Percentiles rank a stretch among this genome's conserved stretches.
Evolutionary conservation across 2,888 invertebrate genomes (phyloP).

Genomic region (Zele albiditarsus): DNA sequence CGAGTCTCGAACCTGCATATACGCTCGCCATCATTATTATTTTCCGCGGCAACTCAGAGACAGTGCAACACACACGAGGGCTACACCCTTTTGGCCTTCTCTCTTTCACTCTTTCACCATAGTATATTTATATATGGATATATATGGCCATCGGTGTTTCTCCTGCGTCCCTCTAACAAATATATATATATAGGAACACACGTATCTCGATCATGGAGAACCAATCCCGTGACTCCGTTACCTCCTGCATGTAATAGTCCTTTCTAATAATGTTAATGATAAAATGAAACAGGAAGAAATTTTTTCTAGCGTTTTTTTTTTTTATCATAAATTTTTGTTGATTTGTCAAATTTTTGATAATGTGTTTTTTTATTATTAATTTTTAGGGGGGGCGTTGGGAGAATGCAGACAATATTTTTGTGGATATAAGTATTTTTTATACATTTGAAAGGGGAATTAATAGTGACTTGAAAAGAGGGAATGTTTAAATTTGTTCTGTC

Average conservation of each 20-base stretch:
- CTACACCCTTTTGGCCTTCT: slow-evolving; percentile 38
- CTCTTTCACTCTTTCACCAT: neutral
- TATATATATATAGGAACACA: slow-evolving; percentile 20
- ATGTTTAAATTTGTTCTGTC: too few species aligned
- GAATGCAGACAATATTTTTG: too few species aligned
- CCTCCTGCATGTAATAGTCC: neutral
- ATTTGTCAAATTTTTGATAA: too few species aligned
- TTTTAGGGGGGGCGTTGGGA: too few species aligned
- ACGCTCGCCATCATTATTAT: slow-evolving; percentile 68
- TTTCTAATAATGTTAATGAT: neutral
- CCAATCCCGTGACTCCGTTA: slow-evolving; percentile 22
- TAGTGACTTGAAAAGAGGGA: too few species aligned
- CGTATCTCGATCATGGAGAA: slow-evolving; percentile 22
- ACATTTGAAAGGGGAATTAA: too few species aligned
- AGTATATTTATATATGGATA: neutral
- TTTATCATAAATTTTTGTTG: neutral
- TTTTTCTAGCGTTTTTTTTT: neutral
- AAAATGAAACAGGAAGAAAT: neutral
- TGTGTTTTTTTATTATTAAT: too few species aligned
- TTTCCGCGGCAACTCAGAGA: slow-evolving; percentile 63
- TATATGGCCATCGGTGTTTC: neutral
- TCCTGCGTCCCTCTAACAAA: neutral
- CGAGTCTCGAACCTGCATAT: slow-evolving; percentile 53
- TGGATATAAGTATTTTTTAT: too few species aligned
- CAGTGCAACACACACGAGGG: slow-evolving; percentile 36